Base-by-base conservation (phyloP, 2,888 invertebrate genomes). In the Oxytorus armatus region DNA sequence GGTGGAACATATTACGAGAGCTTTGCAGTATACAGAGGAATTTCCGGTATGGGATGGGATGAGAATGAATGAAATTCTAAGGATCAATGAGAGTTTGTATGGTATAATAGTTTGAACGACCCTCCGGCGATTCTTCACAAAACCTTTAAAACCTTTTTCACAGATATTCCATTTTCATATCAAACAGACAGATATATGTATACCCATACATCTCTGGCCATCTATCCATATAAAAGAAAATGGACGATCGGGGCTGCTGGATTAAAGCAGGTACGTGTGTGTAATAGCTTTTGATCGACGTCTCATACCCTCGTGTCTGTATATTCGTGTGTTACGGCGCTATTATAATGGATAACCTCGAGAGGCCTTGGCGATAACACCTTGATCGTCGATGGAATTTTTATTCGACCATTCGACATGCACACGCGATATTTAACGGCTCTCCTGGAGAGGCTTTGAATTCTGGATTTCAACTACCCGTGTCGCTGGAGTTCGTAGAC, bases 341-440 rank as follows among this genome's bases (percentile, higher is more conserved):
- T 55, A 33, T 39, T 39, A 42, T 69, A 49, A 63, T 63, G 69
- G 47, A 65, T 53, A 65, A 29, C 36, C 33, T 16, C 44, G 8
- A 49, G 49, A 51, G 59, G 25, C 69, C 77, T 66, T 29, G n/a
- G 59, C 49, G 57, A 57, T 69, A 65, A 70, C 51, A 69, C 79
- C 55, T 65, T 53, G 36, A 25, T 25, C 49, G n/a, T 23, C n/a
- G n/a, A n/a, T 75, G 49, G 57, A 70, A 75, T 75, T 79, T 79
- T 75, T 51, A 74, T 75, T 65, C 57, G 21, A 29, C 39, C 21
- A 57, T 57, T 57, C 29, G 8, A 29, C 36, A 36, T 36, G 16
- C 18, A 21, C 23, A 21, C 8, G 1, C 3, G 18, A 2, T 65
- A n/a, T 33, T 1, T n/a, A 11, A 8, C 3, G 0, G 18, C 14